phyloP scores from a whole-genome alignment of 1,140 invertebrate species.

The Drosophila simulans region DNA sequence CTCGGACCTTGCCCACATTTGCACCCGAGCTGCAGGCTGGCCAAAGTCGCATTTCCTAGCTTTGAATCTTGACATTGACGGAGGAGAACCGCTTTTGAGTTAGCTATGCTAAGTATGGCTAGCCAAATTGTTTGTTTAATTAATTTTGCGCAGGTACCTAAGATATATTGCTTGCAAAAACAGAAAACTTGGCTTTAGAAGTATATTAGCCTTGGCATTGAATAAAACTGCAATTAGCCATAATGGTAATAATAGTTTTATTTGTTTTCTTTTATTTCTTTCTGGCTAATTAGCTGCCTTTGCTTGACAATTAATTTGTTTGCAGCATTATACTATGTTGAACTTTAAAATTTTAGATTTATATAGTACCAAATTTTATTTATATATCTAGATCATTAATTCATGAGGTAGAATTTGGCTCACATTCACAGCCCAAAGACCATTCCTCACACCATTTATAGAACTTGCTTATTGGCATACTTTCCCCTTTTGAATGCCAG shows the following conservation, averaged over 20 bases:
- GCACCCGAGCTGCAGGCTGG: constrained; percentile 3
- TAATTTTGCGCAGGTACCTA: not conserved
- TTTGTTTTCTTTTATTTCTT: constrained; percentile 1
- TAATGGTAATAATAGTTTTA: not conserved
- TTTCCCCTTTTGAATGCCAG: constrained; percentile 15
- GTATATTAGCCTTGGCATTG: constrained; percentile 7
- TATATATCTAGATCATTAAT: not conserved
- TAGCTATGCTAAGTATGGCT: not conserved
- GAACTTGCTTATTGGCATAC: not conserved
- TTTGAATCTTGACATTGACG: constrained; percentile 21
- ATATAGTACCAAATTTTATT: not conserved
- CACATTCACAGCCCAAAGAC: not conserved
- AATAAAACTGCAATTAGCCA: constrained; percentile 1
- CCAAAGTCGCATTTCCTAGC: constrained; percentile 25
- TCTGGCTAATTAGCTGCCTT: not conserved
- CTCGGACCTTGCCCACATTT: constrained; percentile 37
- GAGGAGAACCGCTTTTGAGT: not conserved
- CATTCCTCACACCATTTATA: constrained; percentile 12
- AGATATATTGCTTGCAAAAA: not conserved
- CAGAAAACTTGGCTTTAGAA: constrained; percentile 1
- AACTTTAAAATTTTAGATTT: not conserved
- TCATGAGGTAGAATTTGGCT: constrained; percentile 5
- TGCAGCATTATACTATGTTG: no score
- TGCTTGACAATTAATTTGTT: not conserved
- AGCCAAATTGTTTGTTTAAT: not conserved